Base-by-base conservation (phyloP, 2,113 vertebrate genomes). In the Acanthisitta chloris region DNA sequence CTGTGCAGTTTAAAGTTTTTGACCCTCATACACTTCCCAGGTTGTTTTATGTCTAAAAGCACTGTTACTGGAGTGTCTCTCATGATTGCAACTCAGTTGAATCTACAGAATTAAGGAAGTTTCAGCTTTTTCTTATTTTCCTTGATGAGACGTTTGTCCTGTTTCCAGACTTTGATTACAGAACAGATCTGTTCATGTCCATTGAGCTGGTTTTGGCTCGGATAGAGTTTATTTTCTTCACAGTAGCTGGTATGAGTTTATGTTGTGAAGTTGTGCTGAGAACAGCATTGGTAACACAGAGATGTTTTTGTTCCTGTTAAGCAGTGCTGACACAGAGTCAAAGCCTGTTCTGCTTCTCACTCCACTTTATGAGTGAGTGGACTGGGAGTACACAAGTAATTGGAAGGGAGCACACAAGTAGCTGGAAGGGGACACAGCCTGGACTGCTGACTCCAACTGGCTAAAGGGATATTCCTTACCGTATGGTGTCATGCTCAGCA, bases 341-440 rank as follows among this genome's bases (percentile, higher is more conserved):
- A 34, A 25, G 33, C 3, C 28, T 8, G 6, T 83, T 46, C n/a
- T 84, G 36, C 10, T 38, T 43, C 72, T 55, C 38, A 57, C 10
- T 0, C 12, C 9, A n/a, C 14, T 19, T 12, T 4, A 7, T 1
- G 3, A n/a, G 3, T 0, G 2, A 66, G n/a, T 0, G 28, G 12
- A 24, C 45, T 49, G 25, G 28, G 33, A 6, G 2, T 45, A 17
- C 13, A 15, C 12, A 54, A n/a, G 36, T 6, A 46, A 15, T 1
- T 76, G 43, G 17, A 36, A 88, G 23, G 3, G 6, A 31, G 45
- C 48, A 45, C 8, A 76, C n/a, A n/a, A n/a, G 36, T 6, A 46
- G 17, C 1, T 76, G 43, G 17, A 36, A 88, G 23, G 3, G 6
- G n/a, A 49, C 48, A 45, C 8, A 76, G 17, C 20, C 0, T 0